phyloP scores from a whole-genome alignment of 1,140 invertebrate species.

The Plutomurus gul region DNA sequence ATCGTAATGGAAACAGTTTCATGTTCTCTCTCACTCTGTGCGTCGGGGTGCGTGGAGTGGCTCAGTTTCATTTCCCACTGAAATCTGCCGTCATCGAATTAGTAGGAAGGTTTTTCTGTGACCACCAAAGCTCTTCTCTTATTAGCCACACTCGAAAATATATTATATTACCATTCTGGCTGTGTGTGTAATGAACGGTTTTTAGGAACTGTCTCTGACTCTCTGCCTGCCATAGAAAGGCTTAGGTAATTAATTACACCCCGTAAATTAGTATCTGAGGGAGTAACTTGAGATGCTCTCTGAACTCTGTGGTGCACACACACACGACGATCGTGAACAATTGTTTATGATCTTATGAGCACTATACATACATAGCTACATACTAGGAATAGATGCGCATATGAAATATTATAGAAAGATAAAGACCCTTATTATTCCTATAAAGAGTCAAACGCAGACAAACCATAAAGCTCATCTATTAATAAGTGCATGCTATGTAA shows the following conservation, averaged over 20 bases:
- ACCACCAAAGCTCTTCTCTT: slow-evolving; percentile 8
- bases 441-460: too few relatives aligned
- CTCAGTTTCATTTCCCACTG: slow-evolving; percentile 13
- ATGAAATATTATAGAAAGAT: too few relatives aligned
- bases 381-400: too few relatives aligned
- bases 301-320: slow-evolving; percentile 9
- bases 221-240: neutral
- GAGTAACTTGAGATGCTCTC: slow-evolving; percentile 26
- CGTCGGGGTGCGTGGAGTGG: too few relatives aligned
- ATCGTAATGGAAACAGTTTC: neutral
- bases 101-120: slow-evolving; percentile 1
- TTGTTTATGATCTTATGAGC: slow-evolving; percentile 7
- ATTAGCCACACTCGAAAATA: neutral
- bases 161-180: too few relatives aligned
- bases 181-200: neutral
- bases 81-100: too few relatives aligned
- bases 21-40: neutral
- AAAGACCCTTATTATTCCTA: too few relatives aligned
- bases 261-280: slow-evolving; percentile 23
- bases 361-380: neutral
- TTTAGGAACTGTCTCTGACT: neutral
- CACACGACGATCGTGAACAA: neutral
- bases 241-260: slow-evolving; percentile 15
- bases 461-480: too few relatives aligned
- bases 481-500: too few relatives aligned